Evolutionary conservation across 2,797 vertebrate species (phyloP), one percentile per base, ranked within the genome.

Genomic region (Cichlasoma orientale): DNA sequence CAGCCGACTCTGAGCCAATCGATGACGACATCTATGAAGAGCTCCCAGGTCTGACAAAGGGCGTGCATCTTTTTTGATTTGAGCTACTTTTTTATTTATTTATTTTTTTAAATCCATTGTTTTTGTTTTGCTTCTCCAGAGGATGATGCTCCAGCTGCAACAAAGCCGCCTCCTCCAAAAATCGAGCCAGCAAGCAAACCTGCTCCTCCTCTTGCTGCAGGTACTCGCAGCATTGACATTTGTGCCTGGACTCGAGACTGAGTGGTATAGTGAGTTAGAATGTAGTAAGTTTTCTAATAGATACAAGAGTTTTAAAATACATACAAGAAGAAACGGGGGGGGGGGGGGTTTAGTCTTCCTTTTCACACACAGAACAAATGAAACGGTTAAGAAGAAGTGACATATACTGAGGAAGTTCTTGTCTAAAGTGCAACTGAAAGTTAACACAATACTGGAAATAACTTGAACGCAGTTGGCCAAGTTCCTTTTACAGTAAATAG

Each of bases 1-100:
- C 38, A 16, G 1, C 3, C 2, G 41, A 52, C 13, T 0, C 80
- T 21, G 85, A 21, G 29, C 88, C 79, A 0, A 89, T 84, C 4
- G 96, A 96, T 36, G 97, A 98, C 0, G 97, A 98, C 78, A 98
- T 99, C 92, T 99, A 99, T 77, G 98, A 99, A 94, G 96, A 95
- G 84, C 96, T 99, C 79, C 97, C 97, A 96, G 98, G 98, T 99
- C 92, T 73, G 71, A 57, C 61, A 50, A 68, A 50, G 16, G 29
- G 1, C 6, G 11, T 27, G 10, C 23, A 23, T 63, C 13, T 70
- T 11, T 54, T 41, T 41, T 53, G 3, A 36, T 52, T 36, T 25
- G 19, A 7, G 55, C 41, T 57, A 16, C 3, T 14, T 56, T 41
- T 74, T 38, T 25, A 38, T 31, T 31, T 7, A 31, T 36, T 36